phyloP scores from a whole-genome alignment of 1,140 invertebrate genomes.

The Archivesica marissinica region DNA sequence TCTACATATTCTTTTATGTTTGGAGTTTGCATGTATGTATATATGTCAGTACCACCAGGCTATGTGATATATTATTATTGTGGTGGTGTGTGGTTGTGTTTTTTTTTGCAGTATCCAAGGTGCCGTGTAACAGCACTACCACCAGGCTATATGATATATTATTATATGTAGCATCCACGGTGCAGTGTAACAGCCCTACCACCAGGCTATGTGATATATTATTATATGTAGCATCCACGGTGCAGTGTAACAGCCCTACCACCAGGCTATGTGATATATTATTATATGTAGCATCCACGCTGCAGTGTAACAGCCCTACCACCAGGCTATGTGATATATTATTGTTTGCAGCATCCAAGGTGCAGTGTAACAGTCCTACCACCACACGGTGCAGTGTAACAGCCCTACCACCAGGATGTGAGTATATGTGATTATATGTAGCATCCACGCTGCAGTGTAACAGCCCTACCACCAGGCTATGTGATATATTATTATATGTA shows the following conservation, averaged over 20 bases:
- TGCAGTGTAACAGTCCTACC: not conserved
- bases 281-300: too few relatives aligned
- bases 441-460: not conserved
- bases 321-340: conserved; percentile 18
- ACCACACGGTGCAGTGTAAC: not conserved
- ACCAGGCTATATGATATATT: conserved; percentile 16
- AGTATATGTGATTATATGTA: too few relatives aligned
- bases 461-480: not conserved
- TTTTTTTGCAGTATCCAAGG: not conserved
- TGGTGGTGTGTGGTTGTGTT: not conserved
- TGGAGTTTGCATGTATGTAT: too few relatives aligned
- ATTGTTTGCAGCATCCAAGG: too few relatives aligned
- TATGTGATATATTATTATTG: too few relatives aligned
- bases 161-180: too few relatives aligned
- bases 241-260: not conserved
- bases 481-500: too few relatives aligned
- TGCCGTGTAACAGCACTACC: not conserved
- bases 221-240: too few relatives aligned
- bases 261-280: conserved; percentile 19
- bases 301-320: not conserved
- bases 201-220: conserved; percentile 19
- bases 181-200: not conserved
- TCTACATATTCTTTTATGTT: too few relatives aligned
- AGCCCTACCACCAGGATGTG: not conserved
- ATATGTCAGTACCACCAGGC: too few relatives aligned